Conservation (phyloP, 1,140 invertebrate species). For the Formica selysi region DNA sequence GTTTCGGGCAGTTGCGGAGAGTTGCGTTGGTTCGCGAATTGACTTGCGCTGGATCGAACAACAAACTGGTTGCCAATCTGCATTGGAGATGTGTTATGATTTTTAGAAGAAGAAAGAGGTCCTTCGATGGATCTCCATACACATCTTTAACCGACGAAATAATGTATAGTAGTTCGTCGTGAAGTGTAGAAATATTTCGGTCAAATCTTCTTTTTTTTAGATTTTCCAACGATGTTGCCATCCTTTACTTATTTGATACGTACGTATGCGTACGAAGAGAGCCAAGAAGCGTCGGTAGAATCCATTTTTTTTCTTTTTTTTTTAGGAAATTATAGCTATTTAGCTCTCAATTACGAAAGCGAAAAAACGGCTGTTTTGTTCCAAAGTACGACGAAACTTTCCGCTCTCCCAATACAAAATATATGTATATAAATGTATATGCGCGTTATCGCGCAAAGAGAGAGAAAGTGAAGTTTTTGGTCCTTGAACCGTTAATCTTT, state of each 20-base stretch:
- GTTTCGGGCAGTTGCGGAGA: slow-evolving; percentile 57
- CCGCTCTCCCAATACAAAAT: slow-evolving; percentile 62
- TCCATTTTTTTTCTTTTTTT: background rate
- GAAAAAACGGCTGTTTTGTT: slow-evolving; percentile 28
- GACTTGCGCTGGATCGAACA: background rate
- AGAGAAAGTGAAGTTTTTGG: slow-evolving; percentile 9
- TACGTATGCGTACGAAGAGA: slow-evolving; percentile 17
- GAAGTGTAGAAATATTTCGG: slow-evolving; percentile 13
- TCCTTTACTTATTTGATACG: slow-evolving; percentile 52
- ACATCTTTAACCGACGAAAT: background rate
- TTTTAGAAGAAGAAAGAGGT: background rate
- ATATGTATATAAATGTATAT: slow-evolving; percentile 61
- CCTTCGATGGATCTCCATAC: background rate
- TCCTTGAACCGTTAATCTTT: slow-evolving; percentile 33
- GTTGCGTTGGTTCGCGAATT: slow-evolving; percentile 42
- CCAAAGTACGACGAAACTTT: slow-evolving; percentile 59
- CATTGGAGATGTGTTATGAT: slow-evolving; percentile 34
- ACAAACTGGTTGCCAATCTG: slow-evolving; percentile 25
- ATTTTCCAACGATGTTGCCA: slow-evolving; percentile 48
- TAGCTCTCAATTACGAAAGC: slow-evolving; percentile 17
- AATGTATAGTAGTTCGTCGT: slow-evolving; percentile 15
- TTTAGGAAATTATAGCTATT: background rate
- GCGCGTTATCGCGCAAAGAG: background rate
- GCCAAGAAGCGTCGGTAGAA: background rate
- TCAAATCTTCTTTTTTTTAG: background rate